Conservation (phyloP, 2,113 vertebrate genomes). For the Dasypus novemcinctus region DNA sequence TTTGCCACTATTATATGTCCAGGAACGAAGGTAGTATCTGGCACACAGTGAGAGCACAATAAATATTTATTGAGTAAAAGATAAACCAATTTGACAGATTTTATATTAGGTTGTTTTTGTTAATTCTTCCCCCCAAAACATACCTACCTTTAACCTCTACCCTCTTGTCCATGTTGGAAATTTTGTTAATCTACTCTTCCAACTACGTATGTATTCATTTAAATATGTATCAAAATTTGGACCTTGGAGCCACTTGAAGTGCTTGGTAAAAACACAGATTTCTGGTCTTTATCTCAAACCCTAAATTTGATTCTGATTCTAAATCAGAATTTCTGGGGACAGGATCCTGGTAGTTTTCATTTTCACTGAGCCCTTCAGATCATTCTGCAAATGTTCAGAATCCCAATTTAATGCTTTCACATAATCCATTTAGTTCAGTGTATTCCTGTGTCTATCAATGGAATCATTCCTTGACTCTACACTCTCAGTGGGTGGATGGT, state of each 20-base stretch:
- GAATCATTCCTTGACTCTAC: not conserved
- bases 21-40: not conserved
- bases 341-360: not conserved
- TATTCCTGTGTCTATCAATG: not conserved
- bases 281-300: not conserved
- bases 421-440: not conserved
- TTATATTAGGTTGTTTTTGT: not conserved
- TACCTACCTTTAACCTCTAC: not conserved
- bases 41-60: not conserved
- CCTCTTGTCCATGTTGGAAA: not conserved
- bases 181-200: not conserved
- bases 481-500: not conserved
- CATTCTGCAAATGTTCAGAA: not conserved
- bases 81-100: not conserved
- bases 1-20: not conserved
- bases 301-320: too few species aligned
- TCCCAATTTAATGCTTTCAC: not conserved
- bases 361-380: not conserved
- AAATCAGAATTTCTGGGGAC: not conserved
- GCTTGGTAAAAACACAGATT: not conserved
- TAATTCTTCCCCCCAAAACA: not conserved
- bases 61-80: constrained; percentile 35
- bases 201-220: not conserved
- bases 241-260: not conserved
- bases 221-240: constrained; percentile 4